A percentile compares a stretch with the other conserved stretches of the same genome.
Evolutionary conservation across 2,113 vertebrate species (phyloP).

Genomic region (Oceanites oceanicus): DNA sequence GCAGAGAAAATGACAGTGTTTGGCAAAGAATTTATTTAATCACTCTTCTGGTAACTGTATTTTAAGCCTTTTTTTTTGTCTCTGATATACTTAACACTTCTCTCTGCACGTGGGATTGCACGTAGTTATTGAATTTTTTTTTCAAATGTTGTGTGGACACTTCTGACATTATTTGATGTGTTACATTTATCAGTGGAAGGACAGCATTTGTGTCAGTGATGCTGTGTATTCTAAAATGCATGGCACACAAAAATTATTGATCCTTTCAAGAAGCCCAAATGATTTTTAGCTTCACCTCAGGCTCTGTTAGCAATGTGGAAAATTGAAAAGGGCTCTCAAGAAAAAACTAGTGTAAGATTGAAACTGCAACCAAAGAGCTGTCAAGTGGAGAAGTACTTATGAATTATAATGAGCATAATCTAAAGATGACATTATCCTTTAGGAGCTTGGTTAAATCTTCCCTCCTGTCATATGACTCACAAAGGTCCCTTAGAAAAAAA

Average conservation of each 20-base stretch:
- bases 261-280: slow-evolving; percentile 38
- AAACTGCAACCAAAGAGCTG: slow-evolving; percentile 23
- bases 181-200: background rate
- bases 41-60: background rate
- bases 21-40: background rate
- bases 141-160: background rate
- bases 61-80: background rate
- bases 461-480: background rate
- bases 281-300: slow-evolving; percentile 1
- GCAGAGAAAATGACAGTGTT: background rate
- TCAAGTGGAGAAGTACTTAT: slow-evolving; percentile 27
- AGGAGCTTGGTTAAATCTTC: slow-evolving; percentile 24
- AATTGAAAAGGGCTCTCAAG: slow-evolving; percentile 35
- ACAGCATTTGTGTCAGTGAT: background rate
- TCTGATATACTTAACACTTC: background rate
- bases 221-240: slow-evolving; percentile 1
- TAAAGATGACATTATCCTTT: slow-evolving; percentile 37
- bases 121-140: background rate
- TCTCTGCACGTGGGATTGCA: background rate
- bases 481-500: slow-evolving; percentile 5
- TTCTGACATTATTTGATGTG: background rate
- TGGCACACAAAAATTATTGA: slow-evolving; percentile 31
- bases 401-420: slow-evolving; percentile 26
- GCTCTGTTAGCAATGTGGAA: slow-evolving; percentile 38
- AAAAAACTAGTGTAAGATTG: background rate